Evolutionary conservation across 1,140 invertebrate species (phyloP), one percentile per base, ranked within the genome.

Genomic region (Asbolus verrucosus): DNA sequence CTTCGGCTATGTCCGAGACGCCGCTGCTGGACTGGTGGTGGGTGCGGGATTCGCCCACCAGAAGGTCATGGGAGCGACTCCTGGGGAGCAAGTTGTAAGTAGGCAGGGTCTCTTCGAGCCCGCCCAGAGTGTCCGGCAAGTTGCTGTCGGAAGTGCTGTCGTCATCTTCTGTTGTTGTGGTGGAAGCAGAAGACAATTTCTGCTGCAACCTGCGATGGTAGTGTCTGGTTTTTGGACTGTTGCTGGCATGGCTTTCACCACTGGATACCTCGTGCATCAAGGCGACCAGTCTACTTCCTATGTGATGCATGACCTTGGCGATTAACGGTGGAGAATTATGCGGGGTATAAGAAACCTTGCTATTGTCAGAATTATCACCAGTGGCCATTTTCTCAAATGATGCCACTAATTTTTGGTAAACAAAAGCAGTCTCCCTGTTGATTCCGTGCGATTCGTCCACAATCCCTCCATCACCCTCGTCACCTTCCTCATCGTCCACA

Each of bases 261-360:
- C 89, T 92, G 11, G 91, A 93, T 1, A 96, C 94, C 78, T 96
- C 94, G 77, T 95, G 94, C 95, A 97, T 97, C 21, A 96, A 82
- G 0, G 94, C 93, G 1, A 95, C 92, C 21, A 97, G 81, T n/a
- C 94, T 82, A 36, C 92, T 92, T 0, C 94, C 93, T 38, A 97
- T 96, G 73, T 97, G 94, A 69, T 94, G 91, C 92, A 96, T 94
- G 0, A 96, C 94, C 84, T 95, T 94, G 6, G 93, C 92, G 38
- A 95, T 91, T n/a, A 96, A 79, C 0, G 94, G 92, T 0, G 94
- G 94, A 1, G 93, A 94, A 39, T 88, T 90, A 74, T 91, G 88
- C 0, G 89, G 88, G 0, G 86, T 81, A 4, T 82, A 83, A 21
- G 77, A 82, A 1, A 82, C 76, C 9, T 80, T 83, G 65, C n/a